Conservation (phyloP, 2,888 invertebrate species). For the Carpatolechia fugitivella region DNA sequence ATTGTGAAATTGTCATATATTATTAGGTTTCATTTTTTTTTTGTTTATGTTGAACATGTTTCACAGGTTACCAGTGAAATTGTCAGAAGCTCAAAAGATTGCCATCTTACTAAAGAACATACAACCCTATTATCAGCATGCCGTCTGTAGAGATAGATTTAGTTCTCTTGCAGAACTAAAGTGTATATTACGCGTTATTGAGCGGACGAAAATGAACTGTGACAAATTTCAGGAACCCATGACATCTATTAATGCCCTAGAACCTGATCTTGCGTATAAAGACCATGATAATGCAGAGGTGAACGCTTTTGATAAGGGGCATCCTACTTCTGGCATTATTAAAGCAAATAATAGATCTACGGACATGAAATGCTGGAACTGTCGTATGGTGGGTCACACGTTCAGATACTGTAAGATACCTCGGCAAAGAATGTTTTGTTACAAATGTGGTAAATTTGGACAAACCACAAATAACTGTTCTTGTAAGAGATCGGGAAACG, state of each 20-base stretch:
- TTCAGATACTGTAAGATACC: conserved; percentile 16
- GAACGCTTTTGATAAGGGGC: background rate
- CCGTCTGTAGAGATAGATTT: conserved; percentile 14
- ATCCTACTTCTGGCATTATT: background rate
- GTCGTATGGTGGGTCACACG: conserved; percentile 14
- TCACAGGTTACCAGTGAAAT: conserved; percentile 4
- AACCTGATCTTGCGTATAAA: conserved; percentile 16
- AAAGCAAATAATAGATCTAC: background rate
- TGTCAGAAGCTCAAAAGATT: conserved; percentile 7
- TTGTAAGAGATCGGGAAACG: conserved; percentile 14
- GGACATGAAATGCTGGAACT: conserved; percentile 8
- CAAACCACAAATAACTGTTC: background rate
- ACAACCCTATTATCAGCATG: conserved; percentile 18
- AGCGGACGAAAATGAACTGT: conserved; percentile 18
- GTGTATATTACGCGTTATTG: conserved; percentile 10
- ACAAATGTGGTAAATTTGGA: conserved; percentile 13
- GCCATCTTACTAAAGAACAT: conserved; percentile 15
- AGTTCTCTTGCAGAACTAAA: background rate
- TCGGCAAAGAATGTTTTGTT: conserved; percentile 18
- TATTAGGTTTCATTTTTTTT: too few species aligned
- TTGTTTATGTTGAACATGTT: conserved; percentile 17
- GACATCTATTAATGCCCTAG: background rate
- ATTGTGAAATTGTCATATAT: too few species aligned
- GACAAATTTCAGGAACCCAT: conserved; percentile 20
- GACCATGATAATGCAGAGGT: background rate